Evolutionary conservation across 2,888 invertebrate species (phyloP), one percentile per base, ranked within the genome.

Genomic region (Adelphocoris suturalis): DNA sequence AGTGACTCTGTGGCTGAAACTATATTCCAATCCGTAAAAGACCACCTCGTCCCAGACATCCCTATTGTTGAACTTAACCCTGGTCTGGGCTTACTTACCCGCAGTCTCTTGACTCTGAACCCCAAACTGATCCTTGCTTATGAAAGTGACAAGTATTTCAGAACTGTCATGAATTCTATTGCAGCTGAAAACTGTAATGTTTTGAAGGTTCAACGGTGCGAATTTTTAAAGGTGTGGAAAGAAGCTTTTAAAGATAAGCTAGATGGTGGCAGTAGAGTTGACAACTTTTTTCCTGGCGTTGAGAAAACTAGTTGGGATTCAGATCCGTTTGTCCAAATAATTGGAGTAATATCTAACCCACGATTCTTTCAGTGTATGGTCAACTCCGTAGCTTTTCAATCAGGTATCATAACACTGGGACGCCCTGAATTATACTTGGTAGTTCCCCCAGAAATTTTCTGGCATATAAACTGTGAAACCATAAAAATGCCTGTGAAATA

Each of bases 41-140:
- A 47, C 13, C 76, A 90, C 14, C 13, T 90, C 7, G 16, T 52
- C 37, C 48, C n/a, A n/a, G 85, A 55, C 12, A 47, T 28, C 12
- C 76, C 68, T 27, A 84, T 91, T 19, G 16, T 91, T 57, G 91
- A 91, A 90, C 27, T 80, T 46, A 81, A 89, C 47, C 91, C 91
- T n/a, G 91, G 91, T n/a, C 85, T 89, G 2, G 91, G 91, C 23
- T 46, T 90, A 16, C 5, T 91, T 3, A 91, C 91, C 7, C 37
- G 84, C 3, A 61, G 80, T 19, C 86, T 91, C 7, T 82, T 91
- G 11, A 27, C 55, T 11, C 19, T 89, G 14, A 52, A 76, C 27
- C 46, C 55, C 0, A 47, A 16, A n/a, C 47, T 76, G 80, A 81
- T 91, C 28, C 75, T 80, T 23, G 76, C 75, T 55, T 89, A 89